Evolutionary conservation across 2,797 vertebrate species (phyloP).

Genomic region (Esox masquinongy): DNA sequence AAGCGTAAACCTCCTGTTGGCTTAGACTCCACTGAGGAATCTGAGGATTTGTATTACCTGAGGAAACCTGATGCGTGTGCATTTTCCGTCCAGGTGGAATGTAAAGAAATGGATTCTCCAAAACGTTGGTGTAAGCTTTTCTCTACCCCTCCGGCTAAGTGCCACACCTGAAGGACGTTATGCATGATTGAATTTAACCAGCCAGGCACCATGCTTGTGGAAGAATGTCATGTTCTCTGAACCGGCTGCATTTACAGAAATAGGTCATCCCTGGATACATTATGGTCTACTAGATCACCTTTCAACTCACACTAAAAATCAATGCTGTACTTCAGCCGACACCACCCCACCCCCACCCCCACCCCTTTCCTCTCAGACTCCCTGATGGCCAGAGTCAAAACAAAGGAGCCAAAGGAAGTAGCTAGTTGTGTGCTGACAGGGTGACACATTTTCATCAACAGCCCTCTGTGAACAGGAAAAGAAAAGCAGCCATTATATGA

Average conservation of each 20-base stretch:
- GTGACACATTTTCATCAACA: constrained; percentile 51
- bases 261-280: background rate
- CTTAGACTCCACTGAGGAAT: constrained; percentile 1
- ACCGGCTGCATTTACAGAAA: background rate
- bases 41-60: constrained; percentile 18
- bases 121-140: constrained; percentile 43
- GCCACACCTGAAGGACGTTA: constrained; percentile 42
- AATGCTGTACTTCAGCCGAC: background rate
- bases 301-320: background rate
- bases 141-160: constrained; percentile 26
- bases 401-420: constrained; percentile 34
- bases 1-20: constrained; percentile 13
- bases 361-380: constrained; percentile 17
- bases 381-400: constrained; percentile 30
- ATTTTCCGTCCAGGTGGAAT: constrained; percentile 33
- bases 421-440: constrained; percentile 43
- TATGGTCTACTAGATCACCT: background rate
- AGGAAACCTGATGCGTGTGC: constrained; percentile 40
- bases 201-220: background rate
- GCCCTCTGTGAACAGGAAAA: constrained; percentile 37
- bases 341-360: too few relatives aligned
- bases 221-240: background rate
- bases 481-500: constrained; percentile 25
- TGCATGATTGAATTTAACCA: constrained; percentile 28
- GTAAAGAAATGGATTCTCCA: constrained; percentile 22